These are phyloP conservation scores for Parambassis ranga DNA, from an alignment of 2,797 vertebrate species.

Conservation along the genomic window DNA sequence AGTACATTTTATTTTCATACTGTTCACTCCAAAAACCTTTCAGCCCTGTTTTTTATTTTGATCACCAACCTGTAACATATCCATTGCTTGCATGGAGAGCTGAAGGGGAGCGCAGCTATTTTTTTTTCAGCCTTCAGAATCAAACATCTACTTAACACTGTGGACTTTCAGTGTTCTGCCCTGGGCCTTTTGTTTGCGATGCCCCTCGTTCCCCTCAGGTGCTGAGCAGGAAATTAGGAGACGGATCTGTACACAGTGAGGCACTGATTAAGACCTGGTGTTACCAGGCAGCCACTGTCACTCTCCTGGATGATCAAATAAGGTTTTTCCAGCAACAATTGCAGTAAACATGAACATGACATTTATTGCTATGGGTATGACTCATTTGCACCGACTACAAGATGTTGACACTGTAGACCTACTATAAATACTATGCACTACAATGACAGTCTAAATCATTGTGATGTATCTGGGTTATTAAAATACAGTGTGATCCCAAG, in stretches of 20 bases:
- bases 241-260: slow-evolving; percentile 29
- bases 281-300: neutral
- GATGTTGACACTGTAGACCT: neutral
- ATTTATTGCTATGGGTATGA: slow-evolving; percentile 15
- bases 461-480: neutral
- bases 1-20: slow-evolving; percentile 31
- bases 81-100: neutral
- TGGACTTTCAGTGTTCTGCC: slow-evolving; percentile 10
- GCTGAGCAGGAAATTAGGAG: slow-evolving; percentile 56
- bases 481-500: neutral
- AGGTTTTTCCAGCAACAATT: slow-evolving; percentile 8
- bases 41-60: slow-evolving; percentile 28
- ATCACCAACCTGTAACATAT: slow-evolving; percentile 23
- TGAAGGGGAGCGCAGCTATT: neutral
- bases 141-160: slow-evolving; percentile 36
- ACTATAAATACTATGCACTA: too few relatives aligned
- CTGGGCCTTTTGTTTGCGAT: slow-evolving; percentile 16
- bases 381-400: slow-evolving; percentile 1
- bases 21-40: slow-evolving; percentile 17
- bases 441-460: too few relatives aligned
- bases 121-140: slow-evolving; percentile 10
- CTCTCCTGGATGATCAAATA: slow-evolving; percentile 1
- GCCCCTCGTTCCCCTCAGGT: slow-evolving; percentile 19
- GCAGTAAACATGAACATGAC: neutral
- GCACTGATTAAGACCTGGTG: slow-evolving; percentile 48